These are phyloP conservation scores for Lytechinus pictus DNA, from an alignment of 35 echinoderm and acorn worm species.

Conservation along the genomic window DNA sequence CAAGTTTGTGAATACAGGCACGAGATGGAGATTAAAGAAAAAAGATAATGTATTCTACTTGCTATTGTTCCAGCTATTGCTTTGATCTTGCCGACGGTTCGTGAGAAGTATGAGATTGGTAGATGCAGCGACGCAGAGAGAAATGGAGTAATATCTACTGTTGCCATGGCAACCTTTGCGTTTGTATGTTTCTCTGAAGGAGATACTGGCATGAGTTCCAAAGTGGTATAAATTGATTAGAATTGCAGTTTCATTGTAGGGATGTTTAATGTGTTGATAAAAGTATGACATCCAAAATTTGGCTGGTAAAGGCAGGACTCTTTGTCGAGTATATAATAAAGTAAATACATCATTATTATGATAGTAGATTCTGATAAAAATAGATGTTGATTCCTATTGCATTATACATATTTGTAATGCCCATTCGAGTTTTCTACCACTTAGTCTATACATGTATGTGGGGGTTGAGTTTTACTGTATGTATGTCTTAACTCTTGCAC, in stretches of 20 bases:
- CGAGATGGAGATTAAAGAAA: neutral
- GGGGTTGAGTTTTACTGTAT: no score
- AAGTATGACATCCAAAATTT: neutral
- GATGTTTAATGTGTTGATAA: neutral
- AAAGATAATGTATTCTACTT: constrained; percentile 3
- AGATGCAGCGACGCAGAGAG: neutral
- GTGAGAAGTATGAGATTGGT: neutral
- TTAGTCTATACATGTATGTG: no score
- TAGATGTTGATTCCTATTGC: no score
- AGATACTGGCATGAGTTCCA: neutral
- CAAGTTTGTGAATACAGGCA: neutral
- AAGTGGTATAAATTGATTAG: neutral
- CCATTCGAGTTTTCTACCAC: no score
- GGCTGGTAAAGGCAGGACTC: neutral
- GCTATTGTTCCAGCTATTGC: neutral
- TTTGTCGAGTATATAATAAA: neutral
- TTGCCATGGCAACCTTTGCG: constrained; percentile 3
- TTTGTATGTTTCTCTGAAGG: neutral
- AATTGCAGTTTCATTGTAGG: neutral
- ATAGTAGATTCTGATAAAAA: neutral
- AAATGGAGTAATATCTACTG: constrained; percentile 3
- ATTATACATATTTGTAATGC: no score
- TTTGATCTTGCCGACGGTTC: constrained; percentile 26
- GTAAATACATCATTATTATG: neutral
- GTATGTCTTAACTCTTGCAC: no score